phyloP scores from a whole-genome alignment of 2,797 vertebrate genomes.

The Poecilia wingei region DNA sequence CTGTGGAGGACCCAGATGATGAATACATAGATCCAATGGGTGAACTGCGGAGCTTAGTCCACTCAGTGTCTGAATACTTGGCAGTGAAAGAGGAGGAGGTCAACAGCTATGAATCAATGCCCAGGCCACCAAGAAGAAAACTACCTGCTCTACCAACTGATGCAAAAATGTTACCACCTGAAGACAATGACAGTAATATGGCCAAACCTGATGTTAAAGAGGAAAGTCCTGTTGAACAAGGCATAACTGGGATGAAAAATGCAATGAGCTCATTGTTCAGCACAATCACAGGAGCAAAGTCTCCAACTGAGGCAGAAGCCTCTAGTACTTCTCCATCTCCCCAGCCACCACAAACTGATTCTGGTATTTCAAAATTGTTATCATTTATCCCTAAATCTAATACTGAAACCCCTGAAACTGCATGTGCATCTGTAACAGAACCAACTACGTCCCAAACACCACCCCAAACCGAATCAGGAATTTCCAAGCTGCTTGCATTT shows the following conservation, averaged over 20 bases:
- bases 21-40: constrained; percentile 88
- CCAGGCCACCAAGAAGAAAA: constrained; percentile 78
- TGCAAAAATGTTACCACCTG: constrained; percentile 28
- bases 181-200: constrained; percentile 25
- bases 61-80: constrained; percentile 95
- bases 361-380: constrained; percentile 79
- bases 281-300: constrained; percentile 83
- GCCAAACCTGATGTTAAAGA: constrained; percentile 67
- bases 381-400: constrained; percentile 77
- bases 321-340: constrained; percentile 56
- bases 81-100: constrained; percentile 96
- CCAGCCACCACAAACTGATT: constrained; percentile 71
- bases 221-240: constrained; percentile 67
- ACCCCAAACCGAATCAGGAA: constrained; percentile 75
- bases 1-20: constrained; percentile 79
- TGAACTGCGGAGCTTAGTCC: constrained; percentile 91
- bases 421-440: constrained; percentile 37
- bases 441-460: constrained; percentile 45
- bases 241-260: constrained; percentile 85
- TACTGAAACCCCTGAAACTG: constrained; percentile 75
- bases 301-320: constrained; percentile 76
- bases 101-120: constrained; percentile 85
- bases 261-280: constrained; percentile 87
- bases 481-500: constrained; percentile 81
- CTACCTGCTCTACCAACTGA: constrained; percentile 67